A percentile compares a stretch with the other conserved stretches of the same genome.
These are phyloP conservation scores for Arbacia lixula DNA, from an alignment of 53 echinoderm and acorn worm genomes.

Conservation along the genomic window DNA sequence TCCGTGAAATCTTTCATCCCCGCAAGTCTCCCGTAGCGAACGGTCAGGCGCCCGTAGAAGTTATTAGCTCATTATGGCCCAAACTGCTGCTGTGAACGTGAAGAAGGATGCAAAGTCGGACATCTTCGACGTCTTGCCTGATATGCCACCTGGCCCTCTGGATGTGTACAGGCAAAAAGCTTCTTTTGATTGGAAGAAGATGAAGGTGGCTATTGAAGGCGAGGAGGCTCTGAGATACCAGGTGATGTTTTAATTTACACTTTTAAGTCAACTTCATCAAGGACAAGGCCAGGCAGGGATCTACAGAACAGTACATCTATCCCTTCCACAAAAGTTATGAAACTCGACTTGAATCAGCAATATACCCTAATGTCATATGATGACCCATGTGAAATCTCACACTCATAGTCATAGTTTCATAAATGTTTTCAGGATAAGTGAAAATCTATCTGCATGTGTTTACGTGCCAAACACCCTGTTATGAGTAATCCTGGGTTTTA, in stretches of 20 bases:
- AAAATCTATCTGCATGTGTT: too few species aligned
- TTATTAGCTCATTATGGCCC: conserved; percentile 24
- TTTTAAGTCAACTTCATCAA: not conserved
- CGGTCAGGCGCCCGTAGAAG: too few species aligned
- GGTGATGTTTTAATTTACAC: conserved; percentile 52
- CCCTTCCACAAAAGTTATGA: too few species aligned
- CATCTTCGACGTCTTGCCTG: conserved; percentile 56
- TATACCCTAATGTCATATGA: too few species aligned
- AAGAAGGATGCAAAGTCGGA: conserved; percentile 33
- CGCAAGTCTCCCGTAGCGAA: too few species aligned
- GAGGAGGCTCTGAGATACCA: conserved; percentile 75
- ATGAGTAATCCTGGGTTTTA: too few species aligned
- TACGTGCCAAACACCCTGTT: too few species aligned
- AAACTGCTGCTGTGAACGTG: not conserved
- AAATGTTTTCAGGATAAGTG: too few species aligned
- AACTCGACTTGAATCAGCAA: too few species aligned
- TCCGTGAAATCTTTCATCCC: too few species aligned
- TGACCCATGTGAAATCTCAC: too few species aligned
- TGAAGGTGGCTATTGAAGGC: conserved; percentile 82
- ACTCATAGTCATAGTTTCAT: too few species aligned
- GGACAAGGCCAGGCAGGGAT: not conserved
- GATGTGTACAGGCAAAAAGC: conserved; percentile 82
- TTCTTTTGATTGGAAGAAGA: conserved; percentile 83
- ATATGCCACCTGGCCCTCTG: conserved; percentile 82
- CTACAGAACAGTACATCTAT: not conserved